Base-by-base conservation (phyloP, 2,888 invertebrate species). In the Ormia ochracea region DNA sequence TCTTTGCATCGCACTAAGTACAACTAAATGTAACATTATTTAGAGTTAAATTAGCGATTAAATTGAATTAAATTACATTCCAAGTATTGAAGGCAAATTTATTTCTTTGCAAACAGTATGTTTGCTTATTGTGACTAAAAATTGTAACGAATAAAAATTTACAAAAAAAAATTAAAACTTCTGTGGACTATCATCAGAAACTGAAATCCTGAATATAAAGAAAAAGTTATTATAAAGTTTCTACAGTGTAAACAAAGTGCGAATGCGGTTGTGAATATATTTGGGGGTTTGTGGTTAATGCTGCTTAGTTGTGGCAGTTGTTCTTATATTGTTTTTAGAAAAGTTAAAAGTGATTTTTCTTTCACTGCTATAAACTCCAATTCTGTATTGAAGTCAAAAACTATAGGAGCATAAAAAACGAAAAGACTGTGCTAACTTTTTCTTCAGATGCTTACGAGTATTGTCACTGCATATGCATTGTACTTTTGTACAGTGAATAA, bases 381-480 rank as follows among this genome's bases (percentile, higher is more conserved):
- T 19, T 31, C 45, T 50, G 23, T 41, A 59, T 58, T 48, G 48
- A 50, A 48, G 38, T 41, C 66, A 66, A 68, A 68, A 75, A 50
- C 50, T 58, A n/a, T 23, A 33, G 52, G 59, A 41, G 19, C n/a
- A 36, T 41, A 21, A 50, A 68, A 7, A 31, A 33, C n/a, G n/a
- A n/a, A 4, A 33, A 41, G 14, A 58, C n/a, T 28, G 31, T 52
- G 41, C 56, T 14, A 36, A n/a, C 4, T 48, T 48, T 58, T 58
- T 48, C 31, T n/a, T 41, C 52, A 52, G 68, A 41, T 75, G 43
- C 43, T 75, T 75, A n/a, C n/a, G n/a, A n/a, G n/a, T n/a, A 68
- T 75, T 68, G 54, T 68, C 58, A 68, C 33, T 56, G 56, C 41
- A 43, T 31, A 56, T 38, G 56, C 45, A 68, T 61, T 28, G 52